These are phyloP conservation scores for Australoheros facetus DNA, from an alignment of 2,797 vertebrate species.

Conservation along the genomic window DNA sequence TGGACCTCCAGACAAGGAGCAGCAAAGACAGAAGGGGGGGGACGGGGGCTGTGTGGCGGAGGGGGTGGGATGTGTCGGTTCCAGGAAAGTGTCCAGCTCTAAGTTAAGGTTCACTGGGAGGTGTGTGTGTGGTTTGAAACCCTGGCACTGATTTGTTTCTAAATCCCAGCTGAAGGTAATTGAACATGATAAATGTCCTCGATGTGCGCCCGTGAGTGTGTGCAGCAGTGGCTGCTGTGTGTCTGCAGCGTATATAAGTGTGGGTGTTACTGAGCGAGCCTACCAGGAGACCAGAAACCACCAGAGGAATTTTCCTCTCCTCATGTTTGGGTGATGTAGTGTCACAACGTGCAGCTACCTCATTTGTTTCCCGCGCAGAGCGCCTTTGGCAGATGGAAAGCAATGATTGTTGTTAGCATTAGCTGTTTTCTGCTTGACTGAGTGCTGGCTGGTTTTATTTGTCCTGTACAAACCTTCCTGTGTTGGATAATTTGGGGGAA, in stretches of 20 bases:
- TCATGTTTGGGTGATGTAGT: constrained; percentile 4
- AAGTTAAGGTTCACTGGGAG: constrained; percentile 22
- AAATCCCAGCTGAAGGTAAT: constrained; percentile 29
- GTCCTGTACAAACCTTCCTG: background rate
- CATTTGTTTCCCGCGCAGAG: constrained; percentile 13
- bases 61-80: constrained; percentile 6
- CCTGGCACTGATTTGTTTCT: constrained; percentile 9
- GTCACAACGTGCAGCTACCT: constrained; percentile 20
- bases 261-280: constrained; percentile 7
- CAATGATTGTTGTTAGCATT: constrained; percentile 14
- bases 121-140: constrained; percentile 27
- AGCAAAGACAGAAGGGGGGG: background rate
- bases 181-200: constrained; percentile 55
- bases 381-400: constrained; percentile 7
- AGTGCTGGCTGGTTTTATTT: background rate
- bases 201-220: constrained; percentile 13
- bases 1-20: constrained; percentile 5
- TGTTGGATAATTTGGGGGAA: background rate
- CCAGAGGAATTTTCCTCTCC: constrained; percentile 25
- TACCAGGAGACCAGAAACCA: background rate
- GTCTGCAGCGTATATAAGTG: background rate
- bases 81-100: constrained; percentile 40
- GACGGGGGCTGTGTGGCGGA: too few species aligned
- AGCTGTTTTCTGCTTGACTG: constrained; percentile 8
- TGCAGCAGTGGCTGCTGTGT: background rate